Conservation (phyloP, 2,888 invertebrate species). For the Drosophila paranaensis region DNA sequence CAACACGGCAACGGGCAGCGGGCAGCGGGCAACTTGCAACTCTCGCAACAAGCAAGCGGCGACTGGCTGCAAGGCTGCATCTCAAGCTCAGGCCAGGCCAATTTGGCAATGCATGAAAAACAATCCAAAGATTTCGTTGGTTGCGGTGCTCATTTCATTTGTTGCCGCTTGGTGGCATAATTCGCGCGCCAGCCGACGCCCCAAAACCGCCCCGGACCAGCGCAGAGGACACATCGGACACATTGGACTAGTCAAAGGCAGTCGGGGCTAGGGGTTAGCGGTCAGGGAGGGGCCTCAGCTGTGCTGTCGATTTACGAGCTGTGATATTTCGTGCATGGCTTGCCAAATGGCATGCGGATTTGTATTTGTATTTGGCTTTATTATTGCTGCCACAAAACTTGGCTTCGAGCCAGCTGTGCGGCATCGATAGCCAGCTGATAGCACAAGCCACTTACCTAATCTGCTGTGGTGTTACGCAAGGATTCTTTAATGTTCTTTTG, state of each 20-base stretch:
- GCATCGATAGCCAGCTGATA: conserved; percentile 62
- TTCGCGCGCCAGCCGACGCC: conserved; percentile 72
- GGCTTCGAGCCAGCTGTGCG: conserved; percentile 48
- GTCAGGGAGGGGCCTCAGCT: neutral
- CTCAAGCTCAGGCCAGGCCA: conserved; percentile 45
- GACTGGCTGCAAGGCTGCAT: conserved; percentile 55
- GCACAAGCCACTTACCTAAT: conserved; percentile 43
- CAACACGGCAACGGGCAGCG: conserved; percentile 2
- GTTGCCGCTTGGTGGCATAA: conserved; percentile 69
- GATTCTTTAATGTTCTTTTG: conserved; percentile 5
- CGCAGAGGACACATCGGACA: conserved; percentile 42
- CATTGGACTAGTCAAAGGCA: conserved; percentile 12
- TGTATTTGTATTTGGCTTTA: conserved; percentile 15
- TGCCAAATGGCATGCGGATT: conserved; percentile 57
- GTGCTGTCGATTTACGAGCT: conserved; percentile 71
- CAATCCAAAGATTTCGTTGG: conserved; percentile 42
- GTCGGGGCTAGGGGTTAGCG: neutral
- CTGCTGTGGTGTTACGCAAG: conserved; percentile 23
- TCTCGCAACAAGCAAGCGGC: conserved; percentile 1
- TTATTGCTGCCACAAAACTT: conserved; percentile 21
- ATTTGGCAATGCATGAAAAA: conserved; percentile 58
- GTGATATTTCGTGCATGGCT: conserved; percentile 69
- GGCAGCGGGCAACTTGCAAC: conserved; percentile 9
- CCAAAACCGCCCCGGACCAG: conserved; percentile 24
- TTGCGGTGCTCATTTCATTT: conserved; percentile 49